Evolutionary conservation across 2,888 invertebrate species (phyloP), one percentile per base, ranked within the genome.

Genomic region (Heliconius hortense): DNA sequence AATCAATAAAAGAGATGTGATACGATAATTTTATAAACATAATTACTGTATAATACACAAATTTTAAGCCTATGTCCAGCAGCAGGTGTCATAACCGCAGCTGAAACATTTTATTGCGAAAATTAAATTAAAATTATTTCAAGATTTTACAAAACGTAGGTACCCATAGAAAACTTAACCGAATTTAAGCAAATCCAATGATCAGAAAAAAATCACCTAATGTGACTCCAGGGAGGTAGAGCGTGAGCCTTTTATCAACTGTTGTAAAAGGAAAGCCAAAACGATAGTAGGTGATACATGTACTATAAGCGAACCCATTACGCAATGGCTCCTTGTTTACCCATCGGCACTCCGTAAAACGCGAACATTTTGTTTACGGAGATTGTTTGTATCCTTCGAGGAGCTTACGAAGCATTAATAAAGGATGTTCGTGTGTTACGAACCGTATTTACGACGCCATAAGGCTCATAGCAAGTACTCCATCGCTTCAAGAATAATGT

Each of bases 311-410:
- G 73, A 73, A 76, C 56, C 67, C 68, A 77, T 77, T 76, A 77
- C 77, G 62, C 73, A 74, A 74, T 66, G 28, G 56, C 68, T 74
- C 56, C 76, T 72, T 76, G 76, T 76, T 77, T 76, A 75, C 75
- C 69, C 64, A 71, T 71, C 43, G 76, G 43, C 56, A 73, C 68
- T 67, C 72, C 53, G 66, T 70, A 76, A 70, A 73, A 75, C 62
- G 66, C 72, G 56, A 77, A 67, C 77, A 75, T 69, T 74, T 77
- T 76, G 76, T 77, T 77, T 73, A 71, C 77, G 67, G 60, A 76
- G 67, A 76, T 71, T 77, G 77, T 77, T 76, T 77, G 73, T 73
- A 73, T 75, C 70, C 66, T 70, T 69, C 66, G 39, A 75, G 70
- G 69, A 69, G 70, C 77, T 73, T 77, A 73, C 60, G 35, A 71